These are phyloP conservation scores for Gymnobelideus leadbeateri DNA, from an alignment of 2,113 vertebrate species.

Conservation along the genomic window DNA sequence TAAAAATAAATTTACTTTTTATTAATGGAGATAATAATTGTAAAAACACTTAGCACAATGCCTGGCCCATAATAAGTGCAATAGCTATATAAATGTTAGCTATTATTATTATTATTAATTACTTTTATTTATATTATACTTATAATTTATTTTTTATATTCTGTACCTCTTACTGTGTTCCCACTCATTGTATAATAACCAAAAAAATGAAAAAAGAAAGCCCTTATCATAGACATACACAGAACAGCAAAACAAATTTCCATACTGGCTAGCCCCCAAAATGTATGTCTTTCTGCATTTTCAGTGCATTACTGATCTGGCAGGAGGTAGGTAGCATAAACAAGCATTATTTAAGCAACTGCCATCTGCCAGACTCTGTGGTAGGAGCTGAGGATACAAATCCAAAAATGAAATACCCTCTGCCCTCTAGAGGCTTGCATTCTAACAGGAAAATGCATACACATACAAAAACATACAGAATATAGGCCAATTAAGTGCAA, in stretches of 20 bases:
- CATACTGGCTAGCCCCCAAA: background rate
- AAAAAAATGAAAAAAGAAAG: background rate
- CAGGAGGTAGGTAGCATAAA: background rate
- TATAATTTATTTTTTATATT: background rate
- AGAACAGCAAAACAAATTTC: background rate
- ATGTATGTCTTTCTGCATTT: background rate
- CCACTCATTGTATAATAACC: background rate
- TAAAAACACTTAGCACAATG: background rate
- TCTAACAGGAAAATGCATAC: background rate
- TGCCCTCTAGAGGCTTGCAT: background rate
- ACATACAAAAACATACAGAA: background rate
- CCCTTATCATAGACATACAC: background rate
- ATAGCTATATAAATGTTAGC: background rate
- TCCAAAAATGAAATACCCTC: background rate
- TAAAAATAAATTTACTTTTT: background rate
- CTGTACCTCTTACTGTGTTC: background rate
- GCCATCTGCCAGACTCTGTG: background rate
- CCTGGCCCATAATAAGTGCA: background rate
- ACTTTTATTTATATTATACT: background rate
- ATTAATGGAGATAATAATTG: background rate
- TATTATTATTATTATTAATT: background rate
- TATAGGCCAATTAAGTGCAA: background rate
- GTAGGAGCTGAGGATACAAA: background rate
- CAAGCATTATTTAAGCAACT: background rate
- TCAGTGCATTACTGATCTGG: background rate